Evolutionary conservation across 1,140 invertebrate species (phyloP).

Genomic region (Achroia grisella): DNA sequence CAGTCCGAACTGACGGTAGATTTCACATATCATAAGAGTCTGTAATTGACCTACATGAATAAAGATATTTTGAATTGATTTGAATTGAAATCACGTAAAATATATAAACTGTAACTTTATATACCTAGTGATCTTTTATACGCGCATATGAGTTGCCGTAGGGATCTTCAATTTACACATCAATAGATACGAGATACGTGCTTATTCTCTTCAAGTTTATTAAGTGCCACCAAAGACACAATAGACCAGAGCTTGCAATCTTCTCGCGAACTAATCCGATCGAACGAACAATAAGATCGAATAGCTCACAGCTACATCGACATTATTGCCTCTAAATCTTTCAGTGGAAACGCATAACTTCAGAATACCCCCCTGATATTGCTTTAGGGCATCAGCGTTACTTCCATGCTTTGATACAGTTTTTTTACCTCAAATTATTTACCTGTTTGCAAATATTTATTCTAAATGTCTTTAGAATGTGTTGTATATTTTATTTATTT

Average conservation of each 20-base stretch:
- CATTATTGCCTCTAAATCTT: conserved; percentile 69
- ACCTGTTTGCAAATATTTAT: conserved; percentile 46
- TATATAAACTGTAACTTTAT: too few species aligned
- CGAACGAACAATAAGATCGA: conserved; percentile 53
- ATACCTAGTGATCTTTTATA: too few species aligned
- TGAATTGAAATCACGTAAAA: too few species aligned
- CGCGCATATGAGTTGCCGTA: too few species aligned
- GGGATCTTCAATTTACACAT: too few species aligned
- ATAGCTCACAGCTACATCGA: conserved; percentile 46
- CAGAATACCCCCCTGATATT: conserved; percentile 28
- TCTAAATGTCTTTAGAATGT: conserved; percentile 33
- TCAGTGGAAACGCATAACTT: conserved; percentile 36
- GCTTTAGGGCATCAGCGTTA: conserved; percentile 46
- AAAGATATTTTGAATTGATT: too few species aligned
- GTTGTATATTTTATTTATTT: too few species aligned
- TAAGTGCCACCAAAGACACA: conserved; percentile 1
- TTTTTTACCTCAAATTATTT: conserved; percentile 11
- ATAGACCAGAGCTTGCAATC: conserved; percentile 22
- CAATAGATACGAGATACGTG: too few species aligned
- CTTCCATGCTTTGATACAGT: conserved; percentile 21
- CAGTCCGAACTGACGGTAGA: too few species aligned
- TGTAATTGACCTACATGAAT: too few species aligned
- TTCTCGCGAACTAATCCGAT: conserved; percentile 54
- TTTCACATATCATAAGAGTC: too few species aligned
- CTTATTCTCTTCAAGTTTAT: background rate